Conservation (phyloP, 2,888 invertebrate species). For the Tuta absoluta region DNA sequence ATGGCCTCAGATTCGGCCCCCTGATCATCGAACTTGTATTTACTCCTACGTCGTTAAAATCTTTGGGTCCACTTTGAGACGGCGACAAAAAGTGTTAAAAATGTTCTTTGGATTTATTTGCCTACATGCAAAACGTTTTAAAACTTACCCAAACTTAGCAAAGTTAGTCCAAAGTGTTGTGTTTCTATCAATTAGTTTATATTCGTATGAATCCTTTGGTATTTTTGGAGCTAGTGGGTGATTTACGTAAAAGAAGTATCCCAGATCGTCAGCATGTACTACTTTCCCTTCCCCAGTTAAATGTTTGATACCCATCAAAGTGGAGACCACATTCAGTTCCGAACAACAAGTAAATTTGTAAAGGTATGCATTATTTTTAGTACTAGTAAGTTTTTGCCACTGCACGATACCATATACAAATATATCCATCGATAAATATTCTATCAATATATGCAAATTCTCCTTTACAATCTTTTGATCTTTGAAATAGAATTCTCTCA, state of each 20-base stretch:
- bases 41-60: no score
- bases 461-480: slow-evolving; percentile 33
- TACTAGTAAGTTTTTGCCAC: slow-evolving; percentile 40
- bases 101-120: background rate
- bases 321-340: slow-evolving; percentile 43
- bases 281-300: slow-evolving; percentile 35
- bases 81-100: no score
- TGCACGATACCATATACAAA: slow-evolving; percentile 40
- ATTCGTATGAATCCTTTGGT: slow-evolving; percentile 35
- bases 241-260: slow-evolving; percentile 45
- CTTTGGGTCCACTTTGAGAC: no score
- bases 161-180: slow-evolving; percentile 54
- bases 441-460: slow-evolving; percentile 39
- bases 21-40: no score
- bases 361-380: slow-evolving; percentile 44
- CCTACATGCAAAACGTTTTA: background rate
- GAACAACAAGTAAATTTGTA: slow-evolving; percentile 49
- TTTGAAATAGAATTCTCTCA: slow-evolving; percentile 43
- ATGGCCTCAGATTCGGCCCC: no score
- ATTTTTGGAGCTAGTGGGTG: slow-evolving; percentile 9
- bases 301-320: slow-evolving; percentile 34
- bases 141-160: slow-evolving; percentile 53
- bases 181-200: slow-evolving; percentile 43
- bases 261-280: slow-evolving; percentile 47
- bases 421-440: slow-evolving; percentile 36